Base-by-base conservation (phyloP, 2,797 vertebrate species). In the Salarias fasciatus region DNA sequence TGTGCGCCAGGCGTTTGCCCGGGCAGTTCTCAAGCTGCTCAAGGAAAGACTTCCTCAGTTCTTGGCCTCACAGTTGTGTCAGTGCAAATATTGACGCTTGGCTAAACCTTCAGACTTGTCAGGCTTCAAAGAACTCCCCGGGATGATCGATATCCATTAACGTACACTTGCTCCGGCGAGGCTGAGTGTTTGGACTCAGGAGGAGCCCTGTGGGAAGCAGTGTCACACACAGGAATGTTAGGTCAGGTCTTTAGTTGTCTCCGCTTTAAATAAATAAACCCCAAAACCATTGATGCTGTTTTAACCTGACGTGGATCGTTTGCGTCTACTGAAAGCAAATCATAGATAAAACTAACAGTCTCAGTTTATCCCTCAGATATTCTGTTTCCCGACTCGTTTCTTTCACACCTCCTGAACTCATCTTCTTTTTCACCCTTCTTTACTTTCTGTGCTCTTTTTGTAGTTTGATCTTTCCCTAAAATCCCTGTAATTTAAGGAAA, bases 71-170 rank as follows among this genome's bases (percentile, higher is more conserved):
- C 60, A 44, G 44, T 55, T 14, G 29, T 59, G 41, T 57, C 58
- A 46, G 61, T 69, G 33, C 65, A 79, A 64, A 82, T 90, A 88
- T 87, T 86, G 87, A 89, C 65, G 69, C 49, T 50, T 43, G 41
- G 65, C 59, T 66, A 69, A 86, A 73, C 65, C 62, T 51, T 71
- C 50, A 49, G 62, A 73, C 62, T 49, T 77, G 67, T 63, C 63
- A 68, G 55, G 67, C 53, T 79, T 88, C 77, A 88, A 71, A 84
- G 65, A 77, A 35, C 65, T 72, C 61, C 61, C 63, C 35, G 12
- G 64, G 58, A 68, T 80, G 80, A 85, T 91, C 84, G 42, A 88
- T 89, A 86, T 79, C 74, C 85, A 88, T 91, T 86, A 89, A 69
- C 48, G n/a, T 53, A 51, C 41, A 24, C 53, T 71, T 58, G 75